Percentiles rank a stretch among this genome's conserved stretches.
Evolutionary conservation across 2,113 vertebrate genomes (phyloP).

Genomic region (Clarias magur): DNA sequence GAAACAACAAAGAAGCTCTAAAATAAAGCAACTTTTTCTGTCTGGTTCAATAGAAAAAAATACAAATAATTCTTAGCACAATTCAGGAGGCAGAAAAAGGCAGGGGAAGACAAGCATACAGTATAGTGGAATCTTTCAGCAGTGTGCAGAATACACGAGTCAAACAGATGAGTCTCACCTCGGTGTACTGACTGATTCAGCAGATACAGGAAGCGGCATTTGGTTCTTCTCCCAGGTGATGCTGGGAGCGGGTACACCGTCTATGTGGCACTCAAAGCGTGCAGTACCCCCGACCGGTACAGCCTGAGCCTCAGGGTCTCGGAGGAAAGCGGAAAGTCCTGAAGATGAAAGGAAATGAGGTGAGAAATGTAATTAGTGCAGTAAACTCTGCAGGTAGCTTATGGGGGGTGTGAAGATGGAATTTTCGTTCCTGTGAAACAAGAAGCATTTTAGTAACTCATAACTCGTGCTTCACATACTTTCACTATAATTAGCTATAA

Average conservation of each 20-base stretch:
- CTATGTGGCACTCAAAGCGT: slow-evolving; percentile 85
- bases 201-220: slow-evolving; percentile 66
- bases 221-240: slow-evolving; percentile 92
- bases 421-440: slow-evolving; percentile 51
- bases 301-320: slow-evolving; percentile 80
- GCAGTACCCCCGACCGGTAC: slow-evolving; percentile 81
- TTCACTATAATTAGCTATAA: background rate
- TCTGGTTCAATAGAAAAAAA: background rate
- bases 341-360: slow-evolving; percentile 24
- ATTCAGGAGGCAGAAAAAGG: background rate
- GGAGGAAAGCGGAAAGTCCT: slow-evolving; percentile 84
- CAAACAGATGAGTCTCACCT: slow-evolving; percentile 73
- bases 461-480: background rate
- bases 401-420: slow-evolving; percentile 54
- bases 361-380: background rate
- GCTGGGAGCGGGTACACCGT: slow-evolving; percentile 84
- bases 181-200: slow-evolving; percentile 52
- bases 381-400: slow-evolving; percentile 43
- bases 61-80: background rate
- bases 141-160: background rate
- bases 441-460: background rate
- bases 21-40: background rate
- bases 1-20: background rate
- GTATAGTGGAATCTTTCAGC: background rate
- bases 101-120: background rate